Conservation (phyloP, 2,797 vertebrate species). For the Chaetodon trifasciatus region DNA sequence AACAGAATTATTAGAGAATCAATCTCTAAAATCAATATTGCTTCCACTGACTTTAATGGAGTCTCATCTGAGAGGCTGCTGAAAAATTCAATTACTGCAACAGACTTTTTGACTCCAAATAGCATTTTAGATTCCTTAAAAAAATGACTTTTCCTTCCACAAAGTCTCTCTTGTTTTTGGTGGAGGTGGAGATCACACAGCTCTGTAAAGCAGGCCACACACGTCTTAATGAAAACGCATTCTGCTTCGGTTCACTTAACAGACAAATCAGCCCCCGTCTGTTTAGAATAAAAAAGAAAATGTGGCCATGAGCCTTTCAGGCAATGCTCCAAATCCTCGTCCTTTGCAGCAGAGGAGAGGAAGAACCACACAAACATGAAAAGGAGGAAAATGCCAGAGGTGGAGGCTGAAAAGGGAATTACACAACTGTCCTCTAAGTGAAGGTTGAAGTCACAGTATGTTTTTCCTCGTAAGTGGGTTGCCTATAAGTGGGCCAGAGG, state of each 20-base stretch:
- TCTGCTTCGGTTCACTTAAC: constrained; percentile 29
- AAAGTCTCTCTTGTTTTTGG: background rate
- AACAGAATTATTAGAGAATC: background rate
- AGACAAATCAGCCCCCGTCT: background rate
- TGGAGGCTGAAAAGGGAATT: constrained; percentile 16
- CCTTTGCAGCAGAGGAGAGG: background rate
- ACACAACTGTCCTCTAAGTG: constrained; percentile 47
- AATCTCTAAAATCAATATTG: constrained; percentile 9
- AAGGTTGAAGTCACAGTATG: constrained; percentile 60
- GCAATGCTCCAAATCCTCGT: background rate
- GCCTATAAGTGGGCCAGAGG: constrained; percentile 70
- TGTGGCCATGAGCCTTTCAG: background rate
- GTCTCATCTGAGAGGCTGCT: background rate
- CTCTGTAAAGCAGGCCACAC: background rate
- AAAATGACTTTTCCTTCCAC: background rate
- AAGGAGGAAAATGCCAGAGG: constrained; percentile 12
- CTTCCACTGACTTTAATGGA: background rate
- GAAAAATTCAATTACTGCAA: background rate
- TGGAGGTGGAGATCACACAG: background rate
- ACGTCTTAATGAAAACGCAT: background rate
- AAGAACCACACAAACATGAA: constrained; percentile 13
- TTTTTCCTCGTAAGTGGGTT: constrained; percentile 71
- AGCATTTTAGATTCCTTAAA: background rate
- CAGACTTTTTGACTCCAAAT: background rate
- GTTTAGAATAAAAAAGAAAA: constrained; percentile 11